Conservation (phyloP, 2,797 vertebrate genomes). For the Vultur gryphus region DNA sequence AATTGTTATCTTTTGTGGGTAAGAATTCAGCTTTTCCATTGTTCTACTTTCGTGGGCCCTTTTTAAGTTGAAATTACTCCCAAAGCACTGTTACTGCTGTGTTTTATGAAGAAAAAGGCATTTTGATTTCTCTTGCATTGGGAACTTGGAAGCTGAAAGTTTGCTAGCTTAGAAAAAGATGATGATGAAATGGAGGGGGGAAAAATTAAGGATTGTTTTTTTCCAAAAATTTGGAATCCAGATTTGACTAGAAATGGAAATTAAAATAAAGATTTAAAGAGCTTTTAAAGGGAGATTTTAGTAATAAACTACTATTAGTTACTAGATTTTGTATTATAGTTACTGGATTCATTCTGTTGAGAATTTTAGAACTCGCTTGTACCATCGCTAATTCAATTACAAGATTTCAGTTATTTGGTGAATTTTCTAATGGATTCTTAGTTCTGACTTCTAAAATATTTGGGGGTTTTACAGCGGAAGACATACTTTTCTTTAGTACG, state of each 20-base stretch:
- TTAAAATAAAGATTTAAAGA: neutral
- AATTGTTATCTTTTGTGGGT: neutral
- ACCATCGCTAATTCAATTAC: neutral
- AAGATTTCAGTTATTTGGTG: neutral
- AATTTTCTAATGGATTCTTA: neutral
- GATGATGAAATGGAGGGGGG: neutral
- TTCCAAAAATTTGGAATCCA: neutral
- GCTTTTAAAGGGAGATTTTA: neutral
- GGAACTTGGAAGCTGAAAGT: neutral
- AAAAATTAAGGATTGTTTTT: neutral
- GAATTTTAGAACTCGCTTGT: neutral
- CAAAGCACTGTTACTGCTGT: neutral
- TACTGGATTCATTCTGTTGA: neutral
- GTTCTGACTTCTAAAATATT: neutral
- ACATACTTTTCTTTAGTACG: neutral
- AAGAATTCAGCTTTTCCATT: neutral
- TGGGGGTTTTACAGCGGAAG: neutral
- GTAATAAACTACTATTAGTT: neutral
- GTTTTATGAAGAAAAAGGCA: neutral
- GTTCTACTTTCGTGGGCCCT: neutral
- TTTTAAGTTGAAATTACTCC: neutral
- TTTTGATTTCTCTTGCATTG: neutral
- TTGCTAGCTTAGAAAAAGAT: neutral
- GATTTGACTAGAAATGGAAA: neutral
- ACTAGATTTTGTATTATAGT: neutral